A percentile compares a stretch with the other conserved stretches of the same genome.
These are phyloP conservation scores for Erythrolamprus reginae DNA, from an alignment of 2,113 vertebrate species.

Conservation along the genomic window DNA sequence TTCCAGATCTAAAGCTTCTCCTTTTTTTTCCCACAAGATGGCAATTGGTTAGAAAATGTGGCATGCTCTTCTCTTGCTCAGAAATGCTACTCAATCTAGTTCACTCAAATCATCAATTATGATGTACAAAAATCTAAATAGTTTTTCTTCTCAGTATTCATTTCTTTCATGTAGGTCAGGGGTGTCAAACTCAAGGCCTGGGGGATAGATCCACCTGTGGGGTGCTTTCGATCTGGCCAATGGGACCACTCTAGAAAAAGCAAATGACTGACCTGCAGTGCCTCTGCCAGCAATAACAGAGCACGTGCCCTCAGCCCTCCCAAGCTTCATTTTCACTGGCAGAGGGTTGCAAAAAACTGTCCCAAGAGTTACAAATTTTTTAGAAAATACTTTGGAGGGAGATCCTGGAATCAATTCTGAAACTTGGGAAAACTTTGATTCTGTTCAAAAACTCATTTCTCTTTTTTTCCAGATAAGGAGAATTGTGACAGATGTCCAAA, in stretches of 20 bases:
- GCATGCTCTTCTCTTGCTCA: not conserved
- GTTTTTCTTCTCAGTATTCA: too few species aligned
- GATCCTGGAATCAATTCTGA: not conserved
- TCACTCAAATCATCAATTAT: not conserved
- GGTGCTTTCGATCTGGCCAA: too few species aligned
- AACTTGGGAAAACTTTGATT: not conserved
- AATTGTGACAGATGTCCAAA: not conserved
- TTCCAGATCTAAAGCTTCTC: not conserved
- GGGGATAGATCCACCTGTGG: too few species aligned
- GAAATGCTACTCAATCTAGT: not conserved
- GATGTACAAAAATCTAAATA: not conserved
- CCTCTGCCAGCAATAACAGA: too few species aligned
- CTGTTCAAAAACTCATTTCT: too few species aligned
- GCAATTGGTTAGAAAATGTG: not conserved
- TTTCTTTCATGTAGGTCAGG: not conserved
- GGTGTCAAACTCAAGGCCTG: too few species aligned
- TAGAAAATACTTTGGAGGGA: rapidly evolving
- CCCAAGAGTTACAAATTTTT: not conserved
- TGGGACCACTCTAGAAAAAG: too few species aligned
- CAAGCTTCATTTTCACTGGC: too few species aligned
- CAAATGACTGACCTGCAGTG: too few species aligned
- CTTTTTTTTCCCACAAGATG: not conserved
- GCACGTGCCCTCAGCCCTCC: too few species aligned
- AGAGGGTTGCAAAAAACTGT: too few species aligned
- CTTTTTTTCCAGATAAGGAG: not conserved